Evolutionary conservation across 2,888 invertebrate genomes (phyloP).

Genomic region (Euproctis similis): DNA sequence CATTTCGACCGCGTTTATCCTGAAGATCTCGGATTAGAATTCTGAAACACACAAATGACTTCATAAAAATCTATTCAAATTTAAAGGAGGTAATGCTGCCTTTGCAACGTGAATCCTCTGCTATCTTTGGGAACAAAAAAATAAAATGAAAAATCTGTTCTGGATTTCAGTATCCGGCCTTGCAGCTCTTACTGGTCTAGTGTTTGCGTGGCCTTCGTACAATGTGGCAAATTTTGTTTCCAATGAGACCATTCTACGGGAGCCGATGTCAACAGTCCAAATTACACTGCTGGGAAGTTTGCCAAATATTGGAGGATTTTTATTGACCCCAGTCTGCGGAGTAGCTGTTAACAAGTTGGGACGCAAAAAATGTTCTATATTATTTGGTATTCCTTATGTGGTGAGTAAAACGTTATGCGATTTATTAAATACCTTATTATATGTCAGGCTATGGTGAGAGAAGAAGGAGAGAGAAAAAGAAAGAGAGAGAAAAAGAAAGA

Average conservation of each 20-base stretch:
- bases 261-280: conserved; percentile 46
- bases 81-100: too few species aligned
- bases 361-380: conserved; percentile 53
- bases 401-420: conserved; percentile 32
- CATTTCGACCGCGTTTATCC: too few species aligned
- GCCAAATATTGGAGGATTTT: conserved; percentile 51
- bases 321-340: conserved; percentile 50
- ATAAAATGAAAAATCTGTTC: neutral
- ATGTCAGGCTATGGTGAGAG: too few species aligned
- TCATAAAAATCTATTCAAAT: too few species aligned
- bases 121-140: too few species aligned
- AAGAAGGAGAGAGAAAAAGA: too few species aligned
- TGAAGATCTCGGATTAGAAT: too few species aligned
- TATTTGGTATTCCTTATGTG: conserved; percentile 54
- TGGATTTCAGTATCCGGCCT: conserved; percentile 45
- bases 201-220: conserved; percentile 58
- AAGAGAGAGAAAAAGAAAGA: too few species aligned
- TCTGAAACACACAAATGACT: too few species aligned
- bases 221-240: conserved; percentile 50
- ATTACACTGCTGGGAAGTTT: conserved; percentile 54
- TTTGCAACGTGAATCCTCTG: too few species aligned
- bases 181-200: conserved; percentile 38
- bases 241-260: conserved; percentile 45
- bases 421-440: too few species aligned
- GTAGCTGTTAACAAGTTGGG: conserved; percentile 48